phyloP scores from a whole-genome alignment of 2,888 invertebrate species.

The Agonopterix alstromeriana region DNA sequence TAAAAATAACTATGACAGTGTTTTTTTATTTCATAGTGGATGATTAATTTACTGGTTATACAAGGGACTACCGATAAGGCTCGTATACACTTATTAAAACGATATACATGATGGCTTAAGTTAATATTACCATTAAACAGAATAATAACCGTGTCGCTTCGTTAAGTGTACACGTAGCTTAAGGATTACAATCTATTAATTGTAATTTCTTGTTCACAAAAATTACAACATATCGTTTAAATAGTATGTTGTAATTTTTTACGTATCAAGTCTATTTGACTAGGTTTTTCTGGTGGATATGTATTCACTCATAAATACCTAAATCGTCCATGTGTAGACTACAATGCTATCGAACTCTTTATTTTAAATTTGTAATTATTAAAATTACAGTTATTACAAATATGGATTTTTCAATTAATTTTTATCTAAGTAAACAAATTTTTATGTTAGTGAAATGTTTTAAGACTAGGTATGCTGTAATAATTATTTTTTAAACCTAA shows the following conservation, averaged over 20 bases:
- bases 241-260: constrained; percentile 2
- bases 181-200: background rate
- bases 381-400: constrained; percentile 26
- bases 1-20: background rate
- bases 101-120: no score
- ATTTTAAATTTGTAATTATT: constrained; percentile 31
- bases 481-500: constrained; percentile 37
- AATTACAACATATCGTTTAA: background rate
- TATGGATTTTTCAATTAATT: constrained; percentile 13
- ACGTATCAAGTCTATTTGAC: constrained; percentile 3
- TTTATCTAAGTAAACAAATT: constrained; percentile 18
- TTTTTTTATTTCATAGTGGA: background rate
- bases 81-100: no score
- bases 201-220: background rate
- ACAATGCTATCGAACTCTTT: constrained; percentile 20
- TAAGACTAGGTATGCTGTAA: constrained; percentile 44
- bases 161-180: background rate
- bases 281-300: constrained; percentile 45
- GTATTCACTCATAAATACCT: constrained; percentile 41
- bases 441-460: constrained; percentile 22
- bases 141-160: background rate
- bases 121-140: no score
- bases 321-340: constrained; percentile 27
- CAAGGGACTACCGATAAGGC: no score
- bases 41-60: background rate